Percentiles rank a stretch among this genome's conserved stretches.
These are phyloP conservation scores for Spheniscus mendiculus DNA, from an alignment of 2,113 vertebrate genomes.

Conservation along the genomic window DNA sequence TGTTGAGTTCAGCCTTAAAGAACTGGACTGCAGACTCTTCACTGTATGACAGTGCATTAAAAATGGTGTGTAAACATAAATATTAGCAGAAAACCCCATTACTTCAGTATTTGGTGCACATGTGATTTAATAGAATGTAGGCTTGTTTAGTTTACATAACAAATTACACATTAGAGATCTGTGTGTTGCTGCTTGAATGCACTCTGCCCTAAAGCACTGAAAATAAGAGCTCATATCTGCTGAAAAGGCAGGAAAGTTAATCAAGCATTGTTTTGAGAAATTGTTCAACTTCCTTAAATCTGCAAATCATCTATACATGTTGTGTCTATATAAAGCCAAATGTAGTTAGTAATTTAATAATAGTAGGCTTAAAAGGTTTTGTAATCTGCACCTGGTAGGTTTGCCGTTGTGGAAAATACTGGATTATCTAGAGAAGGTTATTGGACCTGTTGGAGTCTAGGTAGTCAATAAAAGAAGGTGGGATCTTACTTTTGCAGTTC, in stretches of 20 bases:
- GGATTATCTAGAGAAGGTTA: background rate
- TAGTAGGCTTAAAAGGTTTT: background rate
- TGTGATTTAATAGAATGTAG: background rate
- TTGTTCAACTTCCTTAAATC: slow-evolving; percentile 7
- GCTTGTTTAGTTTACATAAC: background rate
- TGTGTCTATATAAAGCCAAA: background rate
- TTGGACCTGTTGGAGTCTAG: background rate
- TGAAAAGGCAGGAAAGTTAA: slow-evolving; percentile 31
- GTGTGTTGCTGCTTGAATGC: background rate
- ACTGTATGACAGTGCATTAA: background rate
- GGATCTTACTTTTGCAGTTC: background rate
- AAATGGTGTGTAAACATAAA: background rate
- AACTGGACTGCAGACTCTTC: background rate
- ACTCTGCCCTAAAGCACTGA: background rate
- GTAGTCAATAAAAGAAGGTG: background rate
- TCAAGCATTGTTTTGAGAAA: slow-evolving; percentile 3
- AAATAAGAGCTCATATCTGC: background rate
- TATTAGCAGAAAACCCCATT: background rate
- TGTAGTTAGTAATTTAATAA: background rate
- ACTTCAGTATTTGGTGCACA: background rate
- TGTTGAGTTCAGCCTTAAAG: background rate
- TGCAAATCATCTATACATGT: background rate
- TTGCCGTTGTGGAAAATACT: background rate
- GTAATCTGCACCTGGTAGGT: background rate
- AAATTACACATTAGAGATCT: background rate